phyloP scores from a whole-genome alignment of 2,888 invertebrate species.

The Caenorhabditis sinica region DNA sequence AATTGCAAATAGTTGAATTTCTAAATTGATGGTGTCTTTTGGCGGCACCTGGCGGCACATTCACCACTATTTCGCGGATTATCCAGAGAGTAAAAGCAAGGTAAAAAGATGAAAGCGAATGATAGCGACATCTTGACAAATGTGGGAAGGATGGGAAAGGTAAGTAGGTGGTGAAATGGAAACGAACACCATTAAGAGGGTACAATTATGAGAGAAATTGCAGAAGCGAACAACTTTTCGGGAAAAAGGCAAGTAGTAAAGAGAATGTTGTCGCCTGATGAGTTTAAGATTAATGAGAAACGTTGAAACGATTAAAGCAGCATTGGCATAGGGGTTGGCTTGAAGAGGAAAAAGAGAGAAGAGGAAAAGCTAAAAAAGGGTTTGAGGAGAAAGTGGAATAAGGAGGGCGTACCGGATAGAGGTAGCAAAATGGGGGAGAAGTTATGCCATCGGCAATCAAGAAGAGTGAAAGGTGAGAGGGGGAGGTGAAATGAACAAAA shows the following conservation, averaged over 20 bases:
- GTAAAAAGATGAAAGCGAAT: constrained; percentile 42
- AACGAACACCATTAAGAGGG: constrained; percentile 53
- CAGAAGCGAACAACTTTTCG: constrained; percentile 27
- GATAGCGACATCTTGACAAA: constrained; percentile 55
- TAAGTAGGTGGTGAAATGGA: constrained; percentile 43
- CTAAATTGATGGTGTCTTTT: constrained; percentile 41
- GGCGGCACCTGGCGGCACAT: constrained; percentile 8
- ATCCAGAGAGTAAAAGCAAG: constrained; percentile 10
- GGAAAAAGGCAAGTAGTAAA: not conserved
- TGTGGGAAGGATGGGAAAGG: constrained; percentile 35
- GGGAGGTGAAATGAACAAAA: constrained; percentile 61
- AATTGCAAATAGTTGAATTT: constrained; percentile 48
- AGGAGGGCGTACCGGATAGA: constrained; percentile 51
- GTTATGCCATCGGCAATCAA: constrained; percentile 63
- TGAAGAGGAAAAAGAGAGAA: constrained; percentile 33
- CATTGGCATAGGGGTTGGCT: constrained; percentile 21
- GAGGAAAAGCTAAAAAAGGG: constrained; percentile 32
- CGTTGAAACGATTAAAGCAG: constrained; percentile 67
- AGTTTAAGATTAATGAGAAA: constrained; percentile 68
- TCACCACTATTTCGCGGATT: constrained; percentile 53
- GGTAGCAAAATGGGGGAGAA: constrained; percentile 18
- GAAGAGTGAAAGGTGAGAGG: constrained; percentile 64
- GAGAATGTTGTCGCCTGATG: constrained; percentile 52
- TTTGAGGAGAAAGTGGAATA: constrained; percentile 51
- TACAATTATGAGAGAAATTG: constrained; percentile 13